Evolutionary conservation across 2,888 invertebrate species (phyloP), one percentile per base, ranked within the genome.

Genomic region (Cheiracanthium punctorium): DNA sequence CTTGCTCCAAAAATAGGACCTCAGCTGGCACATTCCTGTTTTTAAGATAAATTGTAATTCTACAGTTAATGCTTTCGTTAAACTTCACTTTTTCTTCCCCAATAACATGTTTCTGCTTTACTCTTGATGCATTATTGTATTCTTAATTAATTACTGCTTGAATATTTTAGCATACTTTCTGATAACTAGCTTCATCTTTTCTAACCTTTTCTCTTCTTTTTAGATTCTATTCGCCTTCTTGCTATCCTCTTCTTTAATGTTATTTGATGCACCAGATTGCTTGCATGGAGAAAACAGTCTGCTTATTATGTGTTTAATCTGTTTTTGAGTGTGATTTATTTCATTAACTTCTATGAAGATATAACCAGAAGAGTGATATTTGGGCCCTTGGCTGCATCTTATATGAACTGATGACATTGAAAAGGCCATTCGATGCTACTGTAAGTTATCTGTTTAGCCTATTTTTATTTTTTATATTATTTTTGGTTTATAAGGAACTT

Each of bases 321-420:
- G 24, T 14, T n/a, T 32, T 32, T 48, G 14, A 70, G n/a, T 20
- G 17, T 30, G n/a, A 29, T 8, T 33, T 30, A 24, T 48, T 82
- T 80, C 48, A 71, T 75, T 69, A 75, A 80, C 80, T 48, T 17
- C 28, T 75, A 0, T n/a, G n/a, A 88, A 90, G 91, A 72, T 93
- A 93, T 89, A 95, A 95, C 91, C 94, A 94, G 69, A 96, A 96
- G 92, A 95, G 95, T 90, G 97, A 97, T 90, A 94, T 97, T 84
- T 97, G 96, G 97, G 95, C 96, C 17, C 93, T 96, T 75, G 97
- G 96, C 0, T 96, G 96, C 91, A 93, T 97, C 86, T 92, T 97
- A 5, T 96, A 95, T 90, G 96, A 96, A 91, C 93, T 96, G 92
- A 94, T 95, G 89, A 94, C 95, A n/a, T 93, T 95, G 90, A 94